Conservation (phyloP, 2,797 vertebrate species). For the Lepilemur ruficaudatus region DNA sequence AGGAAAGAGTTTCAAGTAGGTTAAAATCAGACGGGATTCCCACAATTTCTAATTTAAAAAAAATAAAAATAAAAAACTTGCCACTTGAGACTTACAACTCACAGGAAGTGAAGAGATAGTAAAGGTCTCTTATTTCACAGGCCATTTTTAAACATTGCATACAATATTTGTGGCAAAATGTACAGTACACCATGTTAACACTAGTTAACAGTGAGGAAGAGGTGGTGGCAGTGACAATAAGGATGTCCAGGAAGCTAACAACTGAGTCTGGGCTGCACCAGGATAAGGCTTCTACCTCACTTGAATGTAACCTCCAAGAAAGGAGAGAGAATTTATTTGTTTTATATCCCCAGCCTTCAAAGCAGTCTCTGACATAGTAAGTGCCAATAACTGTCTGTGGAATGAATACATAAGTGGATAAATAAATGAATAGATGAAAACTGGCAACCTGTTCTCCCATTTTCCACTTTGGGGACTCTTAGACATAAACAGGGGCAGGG, state of each 20-base stretch:
- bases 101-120: not conserved
- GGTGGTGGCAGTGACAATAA: not conserved
- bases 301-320: not conserved
- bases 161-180: not conserved
- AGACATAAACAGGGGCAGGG: not conserved
- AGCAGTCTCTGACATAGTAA: not conserved
- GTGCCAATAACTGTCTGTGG: not conserved
- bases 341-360: not conserved
- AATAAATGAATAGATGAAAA: not conserved
- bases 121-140: not conserved
- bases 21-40: not conserved
- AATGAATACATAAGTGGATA: constrained; percentile 24
- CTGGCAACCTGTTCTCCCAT: not conserved
- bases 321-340: not conserved
- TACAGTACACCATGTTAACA: not conserved
- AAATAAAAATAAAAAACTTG: not conserved
- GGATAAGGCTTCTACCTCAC: not conserved
- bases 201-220: not conserved
- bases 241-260: not conserved
- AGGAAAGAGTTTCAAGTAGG: not conserved
- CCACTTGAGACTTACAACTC: not conserved
- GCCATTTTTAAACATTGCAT: not conserved
- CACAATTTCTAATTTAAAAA: not conserved
- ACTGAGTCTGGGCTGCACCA: fast-evolving
- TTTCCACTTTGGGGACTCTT: not conserved